These are phyloP conservation scores for Caenorhabditis doughertyi DNA, from an alignment of 2,888 invertebrate species.

Conservation along the genomic window DNA sequence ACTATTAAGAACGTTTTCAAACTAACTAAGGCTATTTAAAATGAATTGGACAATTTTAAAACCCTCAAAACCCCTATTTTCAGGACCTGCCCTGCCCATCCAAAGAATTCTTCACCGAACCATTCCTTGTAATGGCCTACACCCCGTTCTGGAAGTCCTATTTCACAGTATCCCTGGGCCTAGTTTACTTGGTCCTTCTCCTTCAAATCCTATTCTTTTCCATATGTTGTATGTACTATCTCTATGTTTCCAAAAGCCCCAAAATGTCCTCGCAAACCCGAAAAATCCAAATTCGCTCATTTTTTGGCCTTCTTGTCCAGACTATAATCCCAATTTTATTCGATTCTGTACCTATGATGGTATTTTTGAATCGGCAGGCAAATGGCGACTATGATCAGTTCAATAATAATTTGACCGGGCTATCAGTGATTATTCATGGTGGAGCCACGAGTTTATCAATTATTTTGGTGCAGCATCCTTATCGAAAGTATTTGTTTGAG, in stretches of 20 bases:
- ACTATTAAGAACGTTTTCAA: too few species aligned
- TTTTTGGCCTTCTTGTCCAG: neutral
- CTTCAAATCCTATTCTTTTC: slow-evolving; percentile 18
- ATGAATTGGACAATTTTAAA: too few species aligned
- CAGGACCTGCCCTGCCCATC: slow-evolving; percentile 16
- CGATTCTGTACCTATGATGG: neutral
- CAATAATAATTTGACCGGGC: neutral
- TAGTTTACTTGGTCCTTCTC: neutral
- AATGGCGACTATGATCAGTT: neutral
- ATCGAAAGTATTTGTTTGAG: slow-evolving; percentile 1
- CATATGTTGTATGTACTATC: slow-evolving; percentile 18
- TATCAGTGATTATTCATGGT: neutral
- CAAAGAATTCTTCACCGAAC: slow-evolving; percentile 5
- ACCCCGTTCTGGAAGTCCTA: neutral
- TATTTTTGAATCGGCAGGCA: neutral
- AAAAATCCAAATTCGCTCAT: slow-evolving; percentile 3
- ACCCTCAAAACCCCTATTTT: neutral
- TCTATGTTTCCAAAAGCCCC: neutral
- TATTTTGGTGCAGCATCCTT: slow-evolving; percentile 12
- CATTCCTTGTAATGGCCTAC: neutral
- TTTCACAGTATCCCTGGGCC: neutral
- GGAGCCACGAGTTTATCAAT: neutral
- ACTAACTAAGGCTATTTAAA: too few species aligned
- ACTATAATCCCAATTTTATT: neutral
- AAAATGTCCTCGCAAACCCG: neutral